Evolutionary conservation across 64 coral and sea anemone genomes (phyloP), one percentile per base, ranked within the genome.

Genomic region (Stylophora pistillata): DNA sequence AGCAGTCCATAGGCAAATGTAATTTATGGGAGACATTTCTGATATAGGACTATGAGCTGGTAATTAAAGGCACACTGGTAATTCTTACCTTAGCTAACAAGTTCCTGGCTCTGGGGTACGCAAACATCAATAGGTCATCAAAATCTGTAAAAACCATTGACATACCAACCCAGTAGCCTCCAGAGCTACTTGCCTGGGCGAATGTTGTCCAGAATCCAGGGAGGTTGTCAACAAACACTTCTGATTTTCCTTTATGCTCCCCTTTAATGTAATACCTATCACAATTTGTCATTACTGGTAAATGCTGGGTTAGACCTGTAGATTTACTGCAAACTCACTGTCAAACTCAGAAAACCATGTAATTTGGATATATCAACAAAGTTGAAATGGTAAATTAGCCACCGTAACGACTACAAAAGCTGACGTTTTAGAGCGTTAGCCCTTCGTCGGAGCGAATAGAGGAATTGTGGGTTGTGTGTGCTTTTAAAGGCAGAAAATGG

Each of bases 141-240:
- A 90, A 53, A 68, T 91, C 87, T 56, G 86, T 89, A 21, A 91
- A 63, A 13, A 30, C n/a, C 21, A 58, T 18, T 31, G 41, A 63
- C 18, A 96, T 71, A 26, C 82, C 95, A 71, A 96, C 91, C 95
- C 95, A 96, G 28, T 96, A 96, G 5, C 95, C 95, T 28, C 95
- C 95, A 10, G 23, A 41, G 55, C 87, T 87, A 69, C 95, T 96
- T 56, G n/a, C n/a, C n/a, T n/a, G 25, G 82, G 0, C 95, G 91
- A 23, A 96, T 93, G 68, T 96, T 96, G 77, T 96, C 95, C 23
- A 91, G 95, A 4, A 16, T 71, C 95, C 95, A 74, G 95, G 95
- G 56, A 97, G 88, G 62, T 97, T 97, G 21, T 93, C 87, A 5
- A 74, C 81, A 84, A 97, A 97, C 69, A 97, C 76, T 41, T 97